phyloP scores from a whole-genome alignment of 2,888 invertebrate species.

The Ophion costatus region DNA sequence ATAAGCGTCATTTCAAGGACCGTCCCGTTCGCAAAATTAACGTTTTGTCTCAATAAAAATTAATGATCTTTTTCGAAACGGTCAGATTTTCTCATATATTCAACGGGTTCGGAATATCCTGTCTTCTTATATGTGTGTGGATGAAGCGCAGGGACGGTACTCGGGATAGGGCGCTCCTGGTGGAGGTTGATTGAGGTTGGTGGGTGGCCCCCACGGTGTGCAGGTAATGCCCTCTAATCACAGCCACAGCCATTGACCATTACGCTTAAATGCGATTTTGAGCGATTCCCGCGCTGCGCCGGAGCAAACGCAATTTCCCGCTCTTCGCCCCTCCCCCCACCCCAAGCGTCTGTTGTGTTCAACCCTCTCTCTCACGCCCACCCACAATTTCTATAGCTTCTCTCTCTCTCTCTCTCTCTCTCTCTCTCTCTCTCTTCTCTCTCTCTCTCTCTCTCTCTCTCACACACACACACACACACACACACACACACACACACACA shows the following conservation, averaged over 20 bases:
- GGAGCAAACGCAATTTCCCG: slow-evolving; percentile 67
- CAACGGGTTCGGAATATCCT: not conserved
- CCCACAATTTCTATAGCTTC: slow-evolving; percentile 27
- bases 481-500: too few relatives aligned
- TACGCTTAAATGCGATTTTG: slow-evolving; percentile 80
- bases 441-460: too few relatives aligned
- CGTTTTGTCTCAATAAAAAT: not conserved
- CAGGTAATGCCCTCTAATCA: slow-evolving; percentile 80
- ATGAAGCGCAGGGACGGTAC: slow-evolving; percentile 41
- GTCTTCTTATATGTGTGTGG: not conserved
- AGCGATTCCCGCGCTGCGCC: slow-evolving; percentile 72
- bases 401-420: slow-evolving; percentile 44
- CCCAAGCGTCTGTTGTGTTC: slow-evolving; percentile 27
- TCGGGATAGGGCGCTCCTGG: slow-evolving; percentile 61
- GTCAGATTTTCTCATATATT: not conserved
- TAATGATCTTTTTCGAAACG: not conserved
- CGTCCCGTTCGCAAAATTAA: not conserved
- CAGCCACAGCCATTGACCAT: slow-evolving; percentile 77
- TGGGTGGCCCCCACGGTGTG: slow-evolving; percentile 79
- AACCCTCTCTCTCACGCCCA: slow-evolving; percentile 41
- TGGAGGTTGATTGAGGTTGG: slow-evolving; percentile 79
- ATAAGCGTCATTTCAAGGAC: not conserved
- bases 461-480: too few relatives aligned
- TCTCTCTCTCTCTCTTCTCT: too few relatives aligned
- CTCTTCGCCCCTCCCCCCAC: slow-evolving; percentile 50